Evolutionary conservation across 2,888 invertebrate species (phyloP).

Genomic region (Drosophila merina): DNA sequence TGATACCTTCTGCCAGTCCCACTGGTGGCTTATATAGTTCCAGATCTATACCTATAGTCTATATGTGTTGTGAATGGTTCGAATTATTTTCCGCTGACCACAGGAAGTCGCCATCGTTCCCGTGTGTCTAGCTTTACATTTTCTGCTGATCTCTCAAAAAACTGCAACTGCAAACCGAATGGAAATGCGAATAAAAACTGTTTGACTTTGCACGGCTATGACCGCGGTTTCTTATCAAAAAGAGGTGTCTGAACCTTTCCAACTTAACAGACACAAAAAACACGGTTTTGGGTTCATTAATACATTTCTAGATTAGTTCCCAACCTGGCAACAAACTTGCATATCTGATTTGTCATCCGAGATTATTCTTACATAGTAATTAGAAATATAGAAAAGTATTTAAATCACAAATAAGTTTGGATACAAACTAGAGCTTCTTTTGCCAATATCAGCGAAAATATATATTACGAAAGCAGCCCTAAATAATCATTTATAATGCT

Average conservation of each 20-base stretch:
- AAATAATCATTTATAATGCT: neutral
- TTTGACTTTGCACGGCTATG: conserved; percentile 41
- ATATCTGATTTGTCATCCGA: neutral
- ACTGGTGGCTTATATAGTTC: conserved; percentile 56
- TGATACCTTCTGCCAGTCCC: conserved; percentile 48
- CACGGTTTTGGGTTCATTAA: neutral
- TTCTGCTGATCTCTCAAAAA: conserved; percentile 65
- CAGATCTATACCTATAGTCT: neutral
- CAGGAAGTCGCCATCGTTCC: conserved; percentile 27
- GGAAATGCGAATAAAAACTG: conserved; percentile 38
- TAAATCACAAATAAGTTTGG: neutral
- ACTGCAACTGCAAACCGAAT: conserved; percentile 32
- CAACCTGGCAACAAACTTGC: conserved; percentile 1
- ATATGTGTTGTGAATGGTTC: neutral
- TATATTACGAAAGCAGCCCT: neutral
- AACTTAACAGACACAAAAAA: conserved; percentile 6
- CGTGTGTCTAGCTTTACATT: conserved; percentile 6
- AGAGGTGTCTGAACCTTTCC: conserved; percentile 59
- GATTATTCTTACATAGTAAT: neutral
- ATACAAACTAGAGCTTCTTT: neutral
- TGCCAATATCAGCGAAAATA: neutral
- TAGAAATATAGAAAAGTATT: neutral
- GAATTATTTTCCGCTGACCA: conserved; percentile 31
- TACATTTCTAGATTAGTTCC: neutral
- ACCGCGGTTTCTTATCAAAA: conserved; percentile 23